Base-by-base conservation (phyloP, 2,113 vertebrate genomes). In the Sylvilagus bachmani region DNA sequence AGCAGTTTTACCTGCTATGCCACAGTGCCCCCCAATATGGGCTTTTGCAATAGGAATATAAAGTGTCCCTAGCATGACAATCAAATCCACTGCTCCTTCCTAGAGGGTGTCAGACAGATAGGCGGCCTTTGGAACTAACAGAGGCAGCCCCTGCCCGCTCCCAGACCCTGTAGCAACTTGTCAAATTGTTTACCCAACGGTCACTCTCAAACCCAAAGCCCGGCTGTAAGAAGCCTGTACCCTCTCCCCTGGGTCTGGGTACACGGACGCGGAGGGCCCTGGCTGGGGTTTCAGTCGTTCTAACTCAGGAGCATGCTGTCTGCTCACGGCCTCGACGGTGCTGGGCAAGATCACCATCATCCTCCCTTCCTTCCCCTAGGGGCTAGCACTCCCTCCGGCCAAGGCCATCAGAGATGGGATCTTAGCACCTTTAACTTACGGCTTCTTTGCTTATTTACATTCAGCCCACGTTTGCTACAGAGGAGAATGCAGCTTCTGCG, bases 401-500 rank as follows among this genome's bases (percentile, higher is more conserved):
- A 51, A 25, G 31, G 29, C 74, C 24, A 14, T 14, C 53, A 31
- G 8, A 49, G 27, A 67, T 1, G 4, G 33, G 11, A 31, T 29
- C 62, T 25, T 0, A 24, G 36, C 64, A 33, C 11, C 64, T 24
- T 69, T 55, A 53, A 70, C 22, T n/a, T 13, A 25, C 0, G 33
- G 21, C 27, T n/a, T 51, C 6, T 64, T 85, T 11, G 21, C 51
- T 25, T 61, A 24, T 31, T 86, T 66, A 75, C 11, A 44, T 38
- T 51, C 17, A 3, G 49, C 10, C 67, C 44, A 6, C 1, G 62
- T 55, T 51, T 86, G n/a, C 67, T 69, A 85, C 29, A 13, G 61
- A 87, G 86, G 90, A 84, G 80, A 85, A 27, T 36, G 11, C 21
- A 49, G 71, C 66, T 25, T 88, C 69, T 66, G 25, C 29, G 10